These are phyloP conservation scores for Pomacea canaliculata DNA, from an alignment of 2,888 invertebrate genomes.

Conservation along the genomic window DNA sequence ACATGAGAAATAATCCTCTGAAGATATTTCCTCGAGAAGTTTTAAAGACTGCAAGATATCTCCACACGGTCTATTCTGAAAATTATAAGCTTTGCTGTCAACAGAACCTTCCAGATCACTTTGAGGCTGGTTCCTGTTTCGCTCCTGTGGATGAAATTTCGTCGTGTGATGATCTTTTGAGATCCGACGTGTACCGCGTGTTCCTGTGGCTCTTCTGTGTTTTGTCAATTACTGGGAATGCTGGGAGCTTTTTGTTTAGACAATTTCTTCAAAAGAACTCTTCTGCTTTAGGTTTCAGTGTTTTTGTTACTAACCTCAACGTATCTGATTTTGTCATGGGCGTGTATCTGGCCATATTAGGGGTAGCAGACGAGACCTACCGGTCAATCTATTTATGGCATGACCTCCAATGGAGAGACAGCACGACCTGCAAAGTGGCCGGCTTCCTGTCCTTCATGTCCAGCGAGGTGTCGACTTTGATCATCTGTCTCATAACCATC, in stretches of 20 bases:
- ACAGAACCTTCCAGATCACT: constrained; percentile 15
- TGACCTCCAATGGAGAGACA: constrained; percentile 42
- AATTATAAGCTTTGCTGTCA: constrained; percentile 28
- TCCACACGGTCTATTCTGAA: constrained; percentile 14
- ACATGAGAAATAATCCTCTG: constrained; percentile 17
- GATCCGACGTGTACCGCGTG: constrained; percentile 10
- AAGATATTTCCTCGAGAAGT: not conserved
- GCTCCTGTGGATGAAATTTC: constrained; percentile 20
- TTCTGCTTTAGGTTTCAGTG: not conserved
- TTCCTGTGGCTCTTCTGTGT: constrained; percentile 20
- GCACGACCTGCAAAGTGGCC: constrained; percentile 42
- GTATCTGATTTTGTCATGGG: constrained; percentile 39
- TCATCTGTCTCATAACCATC: constrained; percentile 76
- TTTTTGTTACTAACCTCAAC: not conserved
- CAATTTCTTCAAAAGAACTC: constrained; percentile 14
- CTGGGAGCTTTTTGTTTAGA: constrained; percentile 23
- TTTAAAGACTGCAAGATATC: not conserved
- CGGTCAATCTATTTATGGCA: constrained; percentile 42
- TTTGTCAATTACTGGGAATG: constrained; percentile 25
- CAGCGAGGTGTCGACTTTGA: constrained; percentile 76
- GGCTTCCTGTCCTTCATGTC: constrained; percentile 64
- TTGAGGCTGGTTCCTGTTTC: constrained; percentile 8
- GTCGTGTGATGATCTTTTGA: constrained; percentile 27
- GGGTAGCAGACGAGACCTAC: constrained; percentile 42
- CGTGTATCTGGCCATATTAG: constrained; percentile 43